Evolutionary conservation across 2,888 invertebrate genomes (phyloP).

Genomic region (Hydrotaea diabolus): DNA sequence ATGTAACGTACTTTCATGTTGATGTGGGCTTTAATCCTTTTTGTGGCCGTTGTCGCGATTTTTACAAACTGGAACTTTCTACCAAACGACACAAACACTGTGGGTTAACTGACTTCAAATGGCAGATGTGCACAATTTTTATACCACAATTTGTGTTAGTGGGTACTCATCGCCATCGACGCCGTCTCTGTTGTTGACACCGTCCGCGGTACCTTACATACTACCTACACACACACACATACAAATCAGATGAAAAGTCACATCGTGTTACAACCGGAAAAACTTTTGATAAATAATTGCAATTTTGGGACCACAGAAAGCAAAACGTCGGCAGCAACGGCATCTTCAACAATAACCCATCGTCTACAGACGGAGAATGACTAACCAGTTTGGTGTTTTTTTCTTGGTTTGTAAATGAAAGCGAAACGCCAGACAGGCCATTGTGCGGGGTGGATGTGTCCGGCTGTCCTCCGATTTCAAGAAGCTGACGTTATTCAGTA

Average conservation of each 20-base stretch:
- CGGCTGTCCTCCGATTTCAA: not conserved
- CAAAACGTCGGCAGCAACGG: constrained; percentile 27
- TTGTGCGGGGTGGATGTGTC: not conserved
- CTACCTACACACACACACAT: not conserved
- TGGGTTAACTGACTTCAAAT: constrained; percentile 52
- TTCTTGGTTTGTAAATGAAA: constrained; percentile 36
- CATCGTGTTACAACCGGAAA: constrained; percentile 60
- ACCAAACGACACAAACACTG: constrained; percentile 54
- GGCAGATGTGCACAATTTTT: constrained; percentile 65
- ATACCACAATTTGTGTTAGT: constrained; percentile 64
- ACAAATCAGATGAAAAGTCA: constrained; percentile 53
- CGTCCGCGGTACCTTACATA: too few relatives aligned
- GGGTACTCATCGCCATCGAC: constrained; percentile 40
- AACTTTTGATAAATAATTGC: constrained; percentile 55
- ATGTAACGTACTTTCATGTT: constrained; percentile 62
- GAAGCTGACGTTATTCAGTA: too few relatives aligned
- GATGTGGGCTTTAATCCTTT: constrained; percentile 45
- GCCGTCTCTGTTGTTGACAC: not conserved
- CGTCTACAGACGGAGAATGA: not conserved
- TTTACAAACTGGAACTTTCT: constrained; percentile 12
- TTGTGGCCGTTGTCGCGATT: not conserved
- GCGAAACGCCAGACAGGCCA: constrained; percentile 38
- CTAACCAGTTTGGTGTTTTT: not conserved
- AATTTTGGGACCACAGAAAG: constrained; percentile 43
- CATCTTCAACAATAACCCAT: constrained; percentile 35